Evolutionary conservation across 2,113 vertebrate genomes (phyloP).

Genomic region (Syngnathoides biaculeatus): DNA sequence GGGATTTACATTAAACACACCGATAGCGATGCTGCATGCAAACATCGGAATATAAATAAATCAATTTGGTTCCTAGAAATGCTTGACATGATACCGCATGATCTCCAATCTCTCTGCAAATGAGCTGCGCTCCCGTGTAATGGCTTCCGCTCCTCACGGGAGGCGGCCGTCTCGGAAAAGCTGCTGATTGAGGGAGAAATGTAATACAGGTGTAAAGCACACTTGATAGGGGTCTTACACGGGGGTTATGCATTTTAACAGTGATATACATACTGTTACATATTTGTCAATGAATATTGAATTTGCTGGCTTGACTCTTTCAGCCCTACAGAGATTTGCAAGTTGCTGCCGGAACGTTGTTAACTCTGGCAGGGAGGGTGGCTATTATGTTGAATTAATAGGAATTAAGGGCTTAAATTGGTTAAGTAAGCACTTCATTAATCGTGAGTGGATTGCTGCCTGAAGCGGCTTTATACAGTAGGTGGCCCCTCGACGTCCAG

Average conservation of each 20-base stretch:
- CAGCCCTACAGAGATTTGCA: conserved; percentile 63
- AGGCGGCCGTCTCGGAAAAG: conserved; percentile 71
- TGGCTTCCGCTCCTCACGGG: conserved; percentile 77
- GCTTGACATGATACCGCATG: conserved; percentile 67
- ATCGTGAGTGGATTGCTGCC: conserved; percentile 62
- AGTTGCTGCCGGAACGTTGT: conserved; percentile 68
- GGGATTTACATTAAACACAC: conserved; percentile 73
- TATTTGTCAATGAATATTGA: conserved; percentile 73
- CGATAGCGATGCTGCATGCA: conserved; percentile 65
- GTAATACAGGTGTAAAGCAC: conserved; percentile 79
- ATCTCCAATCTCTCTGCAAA: conserved; percentile 80
- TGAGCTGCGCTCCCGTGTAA: conserved; percentile 75
- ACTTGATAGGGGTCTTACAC: conserved; percentile 79
- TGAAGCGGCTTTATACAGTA: conserved; percentile 48
- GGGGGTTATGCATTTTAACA: conserved; percentile 80
- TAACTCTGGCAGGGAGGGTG: conserved; percentile 73
- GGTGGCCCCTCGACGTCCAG: conserved; percentile 21
- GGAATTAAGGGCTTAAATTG: conserved; percentile 76
- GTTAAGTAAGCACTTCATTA: conserved; percentile 82
- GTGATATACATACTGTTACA: conserved; percentile 78
- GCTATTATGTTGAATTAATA: conserved; percentile 79
- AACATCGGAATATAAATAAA: conserved; percentile 73
- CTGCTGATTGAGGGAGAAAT: conserved; percentile 80
- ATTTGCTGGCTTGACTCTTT: conserved; percentile 73
- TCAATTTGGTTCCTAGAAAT: conserved; percentile 69